Conservation (phyloP, 1,140 invertebrate genomes). For the Belonocnema kinseyi region DNA sequence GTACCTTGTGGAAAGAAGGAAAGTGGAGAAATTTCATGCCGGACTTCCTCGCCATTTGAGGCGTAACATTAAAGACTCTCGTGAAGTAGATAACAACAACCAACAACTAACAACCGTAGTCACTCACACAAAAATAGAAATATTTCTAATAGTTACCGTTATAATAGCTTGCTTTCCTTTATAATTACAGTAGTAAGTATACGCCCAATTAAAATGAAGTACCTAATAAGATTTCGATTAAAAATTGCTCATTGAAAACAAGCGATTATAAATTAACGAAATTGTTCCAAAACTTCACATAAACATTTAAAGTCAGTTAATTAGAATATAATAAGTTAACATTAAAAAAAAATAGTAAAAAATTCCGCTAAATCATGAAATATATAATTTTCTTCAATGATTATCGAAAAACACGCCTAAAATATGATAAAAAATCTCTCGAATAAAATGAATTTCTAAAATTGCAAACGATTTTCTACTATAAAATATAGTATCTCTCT, state of each 20-base stretch:
- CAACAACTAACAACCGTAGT: constrained; percentile 74
- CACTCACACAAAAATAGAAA: constrained; percentile 73
- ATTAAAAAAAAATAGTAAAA: too few species aligned
- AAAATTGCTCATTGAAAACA: too few species aligned
- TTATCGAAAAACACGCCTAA: not conserved
- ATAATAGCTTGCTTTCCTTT: not conserved
- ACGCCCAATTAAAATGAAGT: too few species aligned
- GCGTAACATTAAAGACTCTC: constrained; percentile 73
- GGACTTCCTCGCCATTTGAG: constrained; percentile 48
- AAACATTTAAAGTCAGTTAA: too few species aligned
- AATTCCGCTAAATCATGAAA: too few species aligned
- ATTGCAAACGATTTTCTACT: not conserved
- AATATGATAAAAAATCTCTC: not conserved
- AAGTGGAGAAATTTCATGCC: constrained; percentile 51
- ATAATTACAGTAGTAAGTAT: too few species aligned
- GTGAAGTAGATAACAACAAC: constrained; percentile 74
- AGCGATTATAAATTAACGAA: too few species aligned
- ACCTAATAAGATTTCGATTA: too few species aligned
- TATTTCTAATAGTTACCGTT: constrained; percentile 24
- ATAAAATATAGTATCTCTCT: constrained; percentile 12
- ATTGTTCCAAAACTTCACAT: too few species aligned
- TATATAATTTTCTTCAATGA: too few species aligned
- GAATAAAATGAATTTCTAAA: not conserved
- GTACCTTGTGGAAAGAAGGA: constrained; percentile 31
- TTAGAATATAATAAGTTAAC: too few species aligned